phyloP scores from a whole-genome alignment of 2,113 vertebrate genomes.

The Amphiprion percula region DNA sequence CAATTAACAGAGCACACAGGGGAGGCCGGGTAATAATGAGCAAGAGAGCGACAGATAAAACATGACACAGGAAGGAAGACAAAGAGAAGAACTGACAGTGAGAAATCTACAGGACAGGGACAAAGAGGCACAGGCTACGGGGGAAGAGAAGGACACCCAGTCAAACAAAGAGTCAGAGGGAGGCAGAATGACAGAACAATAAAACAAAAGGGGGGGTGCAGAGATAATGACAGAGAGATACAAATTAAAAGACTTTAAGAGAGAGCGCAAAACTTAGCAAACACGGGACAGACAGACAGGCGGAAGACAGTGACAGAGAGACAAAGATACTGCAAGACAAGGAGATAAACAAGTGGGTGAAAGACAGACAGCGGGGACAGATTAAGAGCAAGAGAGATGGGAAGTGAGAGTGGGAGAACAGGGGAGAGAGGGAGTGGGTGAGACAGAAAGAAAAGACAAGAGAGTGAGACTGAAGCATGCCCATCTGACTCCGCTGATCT shows the following conservation, averaged over 20 bases:
- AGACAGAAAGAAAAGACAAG: slow-evolving; percentile 45
- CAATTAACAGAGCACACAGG: slow-evolving; percentile 75
- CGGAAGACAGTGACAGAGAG: slow-evolving; percentile 11
- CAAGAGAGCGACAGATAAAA: slow-evolving; percentile 44
- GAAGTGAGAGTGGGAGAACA: slow-evolving; percentile 31
- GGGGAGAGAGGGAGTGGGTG: slow-evolving; percentile 20
- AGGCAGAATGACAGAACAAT: slow-evolving; percentile 23
- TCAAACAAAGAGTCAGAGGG: slow-evolving; percentile 25
- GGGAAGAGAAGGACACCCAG: slow-evolving; percentile 23
- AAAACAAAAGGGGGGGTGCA: slow-evolving; percentile 10
- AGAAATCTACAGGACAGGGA: slow-evolving; percentile 35
- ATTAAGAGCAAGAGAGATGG: slow-evolving; percentile 31
- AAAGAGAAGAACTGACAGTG: slow-evolving; percentile 40
- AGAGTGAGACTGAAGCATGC: slow-evolving; percentile 39
- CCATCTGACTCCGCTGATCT: slow-evolving; percentile 77
- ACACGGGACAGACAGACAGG: slow-evolving; percentile 9
- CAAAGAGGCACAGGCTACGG: slow-evolving; percentile 18
- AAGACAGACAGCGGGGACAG: slow-evolving; percentile 30
- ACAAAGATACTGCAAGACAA: slow-evolving; percentile 34
- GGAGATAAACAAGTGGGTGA: slow-evolving; percentile 39
- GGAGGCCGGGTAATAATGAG: slow-evolving; percentile 67
- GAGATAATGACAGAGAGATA: slow-evolving; percentile 40
- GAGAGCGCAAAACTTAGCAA: slow-evolving; percentile 40
- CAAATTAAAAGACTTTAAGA: slow-evolving; percentile 51
- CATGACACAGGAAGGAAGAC: slow-evolving; percentile 52